These are phyloP conservation scores for Leucopsar rothschildi DNA, from an alignment of 2,113 vertebrate genomes.

Conservation along the genomic window DNA sequence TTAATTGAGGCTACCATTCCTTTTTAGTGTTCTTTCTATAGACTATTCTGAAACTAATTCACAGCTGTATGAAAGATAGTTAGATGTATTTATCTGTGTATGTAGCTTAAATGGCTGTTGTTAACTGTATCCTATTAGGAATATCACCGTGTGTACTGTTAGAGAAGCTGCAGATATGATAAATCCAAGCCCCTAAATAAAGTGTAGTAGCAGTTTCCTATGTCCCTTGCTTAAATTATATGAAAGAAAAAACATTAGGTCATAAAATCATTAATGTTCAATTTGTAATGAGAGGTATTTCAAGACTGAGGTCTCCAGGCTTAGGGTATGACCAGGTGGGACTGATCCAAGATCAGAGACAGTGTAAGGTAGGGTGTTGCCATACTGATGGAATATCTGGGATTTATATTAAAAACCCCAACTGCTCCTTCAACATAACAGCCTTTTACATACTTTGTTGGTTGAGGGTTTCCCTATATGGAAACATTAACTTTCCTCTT, in stretches of 20 bases:
- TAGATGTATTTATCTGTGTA: background rate
- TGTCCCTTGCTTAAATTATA: slow-evolving; percentile 33
- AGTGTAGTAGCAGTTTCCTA: slow-evolving; percentile 1
- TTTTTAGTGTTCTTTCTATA: background rate
- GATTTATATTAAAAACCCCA: slow-evolving; percentile 6
- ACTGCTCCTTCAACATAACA: slow-evolving; percentile 29
- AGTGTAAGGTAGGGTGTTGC: slow-evolving; percentile 12
- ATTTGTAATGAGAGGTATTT: slow-evolving; percentile 30
- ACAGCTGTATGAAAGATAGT: background rate
- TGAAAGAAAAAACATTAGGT: background rate
- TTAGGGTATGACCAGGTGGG: slow-evolving; percentile 3
- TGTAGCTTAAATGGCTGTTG: slow-evolving; percentile 19
- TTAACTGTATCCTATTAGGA: slow-evolving; percentile 6
- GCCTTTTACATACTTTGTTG: slow-evolving; percentile 5
- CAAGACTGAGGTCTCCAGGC: background rate
- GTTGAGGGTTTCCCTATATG: background rate
- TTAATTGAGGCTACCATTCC: background rate
- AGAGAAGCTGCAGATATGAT: slow-evolving; percentile 9
- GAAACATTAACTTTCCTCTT: background rate
- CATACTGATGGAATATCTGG: slow-evolving; percentile 32
- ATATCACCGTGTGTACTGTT: background rate
- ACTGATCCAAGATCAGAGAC: slow-evolving; percentile 3
- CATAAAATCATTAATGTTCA: slow-evolving; percentile 54
- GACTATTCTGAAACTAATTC: slow-evolving; percentile 18
- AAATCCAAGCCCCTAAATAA: slow-evolving; percentile 8